Conservation (phyloP, 2,888 invertebrate species). For the Entomobrya proxima region DNA sequence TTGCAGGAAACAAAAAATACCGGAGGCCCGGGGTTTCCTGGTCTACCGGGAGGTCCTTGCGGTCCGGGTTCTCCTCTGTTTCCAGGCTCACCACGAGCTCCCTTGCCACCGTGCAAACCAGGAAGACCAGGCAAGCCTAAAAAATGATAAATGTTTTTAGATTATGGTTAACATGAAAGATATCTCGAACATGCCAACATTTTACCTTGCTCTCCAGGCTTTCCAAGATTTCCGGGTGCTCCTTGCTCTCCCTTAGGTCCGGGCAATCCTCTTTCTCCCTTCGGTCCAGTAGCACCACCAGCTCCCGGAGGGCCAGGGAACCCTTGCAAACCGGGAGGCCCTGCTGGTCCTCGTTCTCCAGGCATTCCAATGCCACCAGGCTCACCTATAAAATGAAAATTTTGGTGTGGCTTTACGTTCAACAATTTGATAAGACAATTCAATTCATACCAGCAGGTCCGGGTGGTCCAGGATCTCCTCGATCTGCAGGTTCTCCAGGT, state of each 20-base stretch:
- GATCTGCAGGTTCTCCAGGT: conserved; percentile 88
- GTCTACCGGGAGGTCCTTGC: conserved; percentile 86
- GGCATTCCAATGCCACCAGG: conserved; percentile 85
- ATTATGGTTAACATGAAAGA: background rate
- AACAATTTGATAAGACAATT: background rate
- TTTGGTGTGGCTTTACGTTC: no score
- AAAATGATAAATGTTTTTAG: background rate
- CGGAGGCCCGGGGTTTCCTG: conserved; percentile 85
- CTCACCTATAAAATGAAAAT: conserved; percentile 80
- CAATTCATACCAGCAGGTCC: conserved; percentile 79
- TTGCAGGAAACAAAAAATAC: conserved; percentile 80
- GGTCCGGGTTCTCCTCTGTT: conserved; percentile 86
- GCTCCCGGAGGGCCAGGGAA: conserved; percentile 80
- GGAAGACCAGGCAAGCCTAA: conserved; percentile 81
- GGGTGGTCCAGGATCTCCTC: conserved; percentile 86
- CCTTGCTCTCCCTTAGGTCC: conserved; percentile 88
- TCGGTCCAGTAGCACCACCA: conserved; percentile 84
- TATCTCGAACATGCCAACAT: background rate
- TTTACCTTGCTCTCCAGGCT: conserved; percentile 80
- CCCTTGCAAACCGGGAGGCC: conserved; percentile 83
- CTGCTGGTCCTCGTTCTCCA: conserved; percentile 86
- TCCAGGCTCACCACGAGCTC: conserved; percentile 86
- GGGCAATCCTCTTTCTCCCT: conserved; percentile 85
- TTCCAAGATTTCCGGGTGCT: conserved; percentile 81
- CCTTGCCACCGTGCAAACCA: conserved; percentile 85